Conservation (phyloP, 2,113 vertebrate genomes). For the Pagrus major region DNA sequence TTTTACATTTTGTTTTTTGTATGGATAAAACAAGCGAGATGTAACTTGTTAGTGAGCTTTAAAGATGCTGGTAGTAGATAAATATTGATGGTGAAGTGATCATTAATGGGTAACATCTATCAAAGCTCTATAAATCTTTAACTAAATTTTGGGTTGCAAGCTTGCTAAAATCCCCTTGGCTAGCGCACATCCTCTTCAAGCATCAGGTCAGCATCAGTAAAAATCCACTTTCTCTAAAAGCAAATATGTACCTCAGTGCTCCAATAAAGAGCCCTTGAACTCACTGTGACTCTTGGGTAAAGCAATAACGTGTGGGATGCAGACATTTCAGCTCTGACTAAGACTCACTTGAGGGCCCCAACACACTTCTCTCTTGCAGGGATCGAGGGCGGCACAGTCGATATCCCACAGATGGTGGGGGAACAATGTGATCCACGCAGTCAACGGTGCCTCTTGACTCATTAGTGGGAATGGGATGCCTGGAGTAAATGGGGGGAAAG, state of each 20-base stretch:
- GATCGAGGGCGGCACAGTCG: conserved; percentile 46
- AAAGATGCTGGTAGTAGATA: not conserved
- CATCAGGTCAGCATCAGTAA: not conserved
- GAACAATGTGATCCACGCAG: conserved; percentile 43
- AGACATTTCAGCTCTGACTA: conserved; percentile 52
- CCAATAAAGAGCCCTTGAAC: conserved; percentile 58
- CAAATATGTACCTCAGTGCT: conserved; percentile 18
- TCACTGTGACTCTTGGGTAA: conserved; percentile 51
- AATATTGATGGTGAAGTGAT: not conserved
- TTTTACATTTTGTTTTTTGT: not conserved
- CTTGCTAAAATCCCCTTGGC: not conserved
- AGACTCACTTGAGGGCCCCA: no score
- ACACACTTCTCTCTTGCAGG: conserved; percentile 23
- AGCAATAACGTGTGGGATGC: conserved; percentile 33
- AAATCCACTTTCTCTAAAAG: not conserved
- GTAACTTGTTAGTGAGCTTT: not conserved
- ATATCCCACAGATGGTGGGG: conserved; percentile 55
- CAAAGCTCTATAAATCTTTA: not conserved
- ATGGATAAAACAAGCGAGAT: not conserved
- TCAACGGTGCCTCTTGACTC: conserved; percentile 47
- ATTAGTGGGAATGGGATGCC: conserved; percentile 56
- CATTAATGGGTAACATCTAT: not conserved
- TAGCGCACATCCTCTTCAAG: not conserved
- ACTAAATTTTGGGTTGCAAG: not conserved
- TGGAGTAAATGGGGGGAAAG: conserved; percentile 64